Percentiles rank a stretch among this genome's conserved stretches.
Evolutionary conservation across 2,797 vertebrate genomes (phyloP).

Genomic region (Acipenser transmontanus): DNA sequence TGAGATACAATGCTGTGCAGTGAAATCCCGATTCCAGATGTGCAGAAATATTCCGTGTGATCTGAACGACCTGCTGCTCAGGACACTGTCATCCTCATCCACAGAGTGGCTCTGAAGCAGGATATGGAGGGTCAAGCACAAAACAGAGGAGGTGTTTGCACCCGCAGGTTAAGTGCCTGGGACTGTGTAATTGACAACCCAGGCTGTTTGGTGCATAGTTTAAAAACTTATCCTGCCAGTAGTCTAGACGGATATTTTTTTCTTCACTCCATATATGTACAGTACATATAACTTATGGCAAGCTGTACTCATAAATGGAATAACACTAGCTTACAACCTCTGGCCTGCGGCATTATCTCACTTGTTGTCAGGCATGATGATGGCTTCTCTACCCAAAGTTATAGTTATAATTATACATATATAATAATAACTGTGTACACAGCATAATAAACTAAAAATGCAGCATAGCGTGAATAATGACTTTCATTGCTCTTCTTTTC

Average conservation of each 20-base stretch:
- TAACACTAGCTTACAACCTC: too few species aligned
- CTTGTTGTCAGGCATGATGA: too few species aligned
- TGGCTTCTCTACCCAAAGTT: too few species aligned
- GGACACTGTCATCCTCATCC: neutral
- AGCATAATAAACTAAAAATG: too few species aligned
- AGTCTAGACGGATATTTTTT: constrained; percentile 3
- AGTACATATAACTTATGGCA: too few species aligned
- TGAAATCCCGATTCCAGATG: neutral
- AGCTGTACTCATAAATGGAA: too few species aligned
- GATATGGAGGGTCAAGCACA: neutral
- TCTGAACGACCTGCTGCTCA: neutral
- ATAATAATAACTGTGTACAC: too few species aligned
- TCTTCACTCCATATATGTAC: neutral
- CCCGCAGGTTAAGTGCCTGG: neutral
- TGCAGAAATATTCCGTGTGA: neutral
- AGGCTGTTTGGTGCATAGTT: neutral
- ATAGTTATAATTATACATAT: too few species aligned
- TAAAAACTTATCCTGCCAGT: neutral
- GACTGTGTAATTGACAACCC: neutral
- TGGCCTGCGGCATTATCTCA: too few species aligned
- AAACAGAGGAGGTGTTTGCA: neutral
- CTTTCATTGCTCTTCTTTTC: too few species aligned
- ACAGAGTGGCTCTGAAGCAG: neutral
- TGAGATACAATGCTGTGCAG: neutral
- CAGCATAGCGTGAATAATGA: too few species aligned